phyloP scores from a whole-genome alignment of 2,888 invertebrate genomes.

The Dinocampus coccinellae region DNA sequence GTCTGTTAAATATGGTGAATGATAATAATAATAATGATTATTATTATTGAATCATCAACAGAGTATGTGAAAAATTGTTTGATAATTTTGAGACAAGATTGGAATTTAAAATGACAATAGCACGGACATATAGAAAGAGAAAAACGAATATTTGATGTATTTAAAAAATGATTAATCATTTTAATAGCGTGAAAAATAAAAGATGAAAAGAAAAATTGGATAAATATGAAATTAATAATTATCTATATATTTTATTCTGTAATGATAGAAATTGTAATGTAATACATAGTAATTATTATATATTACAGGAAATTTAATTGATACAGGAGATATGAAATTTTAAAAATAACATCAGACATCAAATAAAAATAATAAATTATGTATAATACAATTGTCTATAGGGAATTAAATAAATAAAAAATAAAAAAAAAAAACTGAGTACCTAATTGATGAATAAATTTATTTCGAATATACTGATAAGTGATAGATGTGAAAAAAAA shows the following conservation, averaged over 20 bases:
- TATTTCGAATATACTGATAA: too few species aligned
- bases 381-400: too few species aligned
- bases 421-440: not conserved
- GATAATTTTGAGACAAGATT: not conserved
- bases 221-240: not conserved
- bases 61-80: not conserved
- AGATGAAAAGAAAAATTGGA: constrained; percentile 26
- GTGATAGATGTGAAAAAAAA: too few species aligned
- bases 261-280: constrained; percentile 10
- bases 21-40: too few species aligned
- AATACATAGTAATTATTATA: constrained; percentile 13
- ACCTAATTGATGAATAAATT: too few species aligned
- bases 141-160: not conserved
- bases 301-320: not conserved
- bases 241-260: constrained; percentile 13
- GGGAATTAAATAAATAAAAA: not conserved
- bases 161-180: not conserved
- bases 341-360: too few species aligned
- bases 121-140: not conserved
- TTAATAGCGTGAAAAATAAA: constrained; percentile 1
- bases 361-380: too few species aligned
- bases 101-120: not conserved
- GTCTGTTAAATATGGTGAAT: too few species aligned
- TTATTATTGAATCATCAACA: too few species aligned
- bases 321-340: too few species aligned